Percentiles rank a stretch among this genome's conserved stretches.
These are phyloP conservation scores for Chromis chromis DNA, from an alignment of 2,797 vertebrate genomes.

Conservation along the genomic window DNA sequence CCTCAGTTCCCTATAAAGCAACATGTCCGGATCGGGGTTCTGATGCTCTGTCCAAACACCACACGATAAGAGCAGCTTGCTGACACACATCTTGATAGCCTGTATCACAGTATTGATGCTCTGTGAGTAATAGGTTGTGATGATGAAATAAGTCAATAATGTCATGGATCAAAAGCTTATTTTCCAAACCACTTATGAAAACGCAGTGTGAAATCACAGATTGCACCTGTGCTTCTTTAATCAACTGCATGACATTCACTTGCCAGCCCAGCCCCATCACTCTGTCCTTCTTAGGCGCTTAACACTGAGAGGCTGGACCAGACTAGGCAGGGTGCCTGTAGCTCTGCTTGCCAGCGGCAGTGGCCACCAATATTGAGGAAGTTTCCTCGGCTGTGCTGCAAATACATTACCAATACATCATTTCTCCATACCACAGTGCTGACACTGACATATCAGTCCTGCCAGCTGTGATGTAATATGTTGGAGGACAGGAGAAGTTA, in stretches of 20 bases:
- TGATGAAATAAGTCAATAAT: background rate
- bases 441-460: constrained; percentile 20
- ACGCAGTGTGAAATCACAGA: constrained; percentile 17
- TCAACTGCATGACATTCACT: constrained; percentile 37
- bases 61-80: constrained; percentile 10
- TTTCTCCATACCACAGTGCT: constrained; percentile 28
- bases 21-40: background rate
- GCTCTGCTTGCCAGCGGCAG: constrained; percentile 29
- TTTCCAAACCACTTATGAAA: constrained; percentile 5
- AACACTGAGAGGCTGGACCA: constrained; percentile 29
- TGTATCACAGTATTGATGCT: background rate
- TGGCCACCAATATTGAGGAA: constrained; percentile 34
- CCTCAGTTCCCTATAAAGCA: constrained; percentile 3
- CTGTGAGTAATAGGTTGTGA: background rate
- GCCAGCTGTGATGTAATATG: constrained; percentile 30
- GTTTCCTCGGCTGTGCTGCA: constrained; percentile 42
- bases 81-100: constrained; percentile 8
- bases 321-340: constrained; percentile 42
- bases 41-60: constrained; percentile 18
- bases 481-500: constrained; percentile 22
- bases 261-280: constrained; percentile 23
- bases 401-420: constrained; percentile 35
- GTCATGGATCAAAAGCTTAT: constrained; percentile 5
- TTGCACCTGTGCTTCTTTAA: constrained; percentile 17
- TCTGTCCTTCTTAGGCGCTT: constrained; percentile 18